phyloP scores from a whole-genome alignment of 2,113 vertebrate genomes.

The zebrafish (Danio rerio) region GRCz12tu NC_133198.1:29617001-29617500 shows the following conservation, averaged over 20 bases:
- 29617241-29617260: constrained; percentile 66
- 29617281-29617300: constrained; percentile 61
- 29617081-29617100: constrained; percentile 11
- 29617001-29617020: constrained; percentile 27
- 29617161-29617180: constrained; percentile 35
- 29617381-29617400: neutral
- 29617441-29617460: neutral
- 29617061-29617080: constrained; percentile 22
- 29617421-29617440: neutral
- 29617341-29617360: neutral
- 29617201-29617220: constrained; percentile 43
- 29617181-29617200: constrained; percentile 50
- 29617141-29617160: constrained; percentile 40
- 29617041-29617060: constrained; percentile 29
- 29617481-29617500: neutral
- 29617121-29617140: constrained; percentile 11
- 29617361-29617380: constrained; percentile 10
- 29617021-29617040: constrained; percentile 21
- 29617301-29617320: constrained; percentile 74
- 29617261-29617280: constrained; percentile 74
- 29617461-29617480: neutral
- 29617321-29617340: constrained; percentile 40
- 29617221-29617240: constrained; percentile 39
- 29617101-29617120: constrained; percentile 19
- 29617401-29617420: neutral